Base-by-base conservation (phyloP, 1,140 invertebrate species). In the Drosophila bocqueti region DNA sequence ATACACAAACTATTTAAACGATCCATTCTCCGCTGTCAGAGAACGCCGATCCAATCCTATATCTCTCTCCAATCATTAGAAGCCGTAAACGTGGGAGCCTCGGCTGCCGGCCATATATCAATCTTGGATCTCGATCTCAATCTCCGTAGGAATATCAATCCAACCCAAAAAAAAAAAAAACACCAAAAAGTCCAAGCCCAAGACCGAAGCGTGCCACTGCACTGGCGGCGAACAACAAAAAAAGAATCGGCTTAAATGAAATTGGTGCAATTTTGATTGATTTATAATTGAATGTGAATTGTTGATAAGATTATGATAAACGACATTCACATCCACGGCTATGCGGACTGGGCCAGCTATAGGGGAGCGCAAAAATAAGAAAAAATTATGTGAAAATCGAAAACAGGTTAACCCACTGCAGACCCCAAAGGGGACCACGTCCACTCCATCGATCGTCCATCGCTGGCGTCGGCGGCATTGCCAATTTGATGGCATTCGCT, bases 241-340 rank as follows among this genome's bases (percentile, higher is more conserved):
- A 79, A 68, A 57, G 58, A 52, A 60, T 63, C 49, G 73, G 46
- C 78, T 80, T 87, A 87, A 89, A 87, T 84, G 84, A 87, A 87
- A 90, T 80, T 90, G 85, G 86, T 90, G 85, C 81, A 90, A 90
- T 90, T 90, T 90, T 90, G 85, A 90, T 90, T 90, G 85, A 90
- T 90, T 90, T 90, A 90, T 90, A 90, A 90, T 90, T 90, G 85
- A 90, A 90, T 90, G 85, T 90, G 85, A 90, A 90, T 90, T 90
- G 85, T 90, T 90, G 85, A 90, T 90, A 90, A 90, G 85, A 90
- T 90, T 90, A 90, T 90, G 85, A 90, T 90, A 90, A 90, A 90
- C 85, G 85, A 90, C 85, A 90, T 90, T 90, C 85, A 90, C 83
- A 87, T 68, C 31, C 21, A 26, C 63, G 64, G 61, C 63, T 54